Conservation (phyloP, 2,113 vertebrate species). For the Oreocharis arfaki region DNA sequence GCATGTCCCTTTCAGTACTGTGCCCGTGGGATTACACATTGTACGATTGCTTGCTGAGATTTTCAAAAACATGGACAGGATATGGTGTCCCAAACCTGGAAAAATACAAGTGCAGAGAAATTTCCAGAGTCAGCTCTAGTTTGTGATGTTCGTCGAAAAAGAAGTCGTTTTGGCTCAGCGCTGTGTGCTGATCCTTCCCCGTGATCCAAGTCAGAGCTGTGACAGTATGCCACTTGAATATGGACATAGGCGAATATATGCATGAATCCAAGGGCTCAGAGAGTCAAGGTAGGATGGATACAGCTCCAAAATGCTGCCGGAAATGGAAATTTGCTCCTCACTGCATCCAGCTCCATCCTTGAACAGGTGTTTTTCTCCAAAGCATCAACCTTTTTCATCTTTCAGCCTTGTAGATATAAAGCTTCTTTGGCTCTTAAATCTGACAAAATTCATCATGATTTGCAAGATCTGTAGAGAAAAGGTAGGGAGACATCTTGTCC, state of each 20-base stretch:
- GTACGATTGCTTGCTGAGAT: not conserved
- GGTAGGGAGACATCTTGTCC: not conserved
- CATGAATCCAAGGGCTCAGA: not conserved
- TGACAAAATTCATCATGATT: not conserved
- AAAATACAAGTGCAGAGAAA: not conserved
- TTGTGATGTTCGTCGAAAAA: not conserved
- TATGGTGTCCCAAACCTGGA: not conserved
- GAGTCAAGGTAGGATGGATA: accelerated
- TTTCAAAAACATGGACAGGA: not conserved
- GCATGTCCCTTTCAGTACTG: not conserved
- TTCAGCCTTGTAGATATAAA: not conserved
- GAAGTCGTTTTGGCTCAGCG: not conserved
- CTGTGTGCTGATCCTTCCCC: not conserved
- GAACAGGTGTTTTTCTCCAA: not conserved
- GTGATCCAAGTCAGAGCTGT: not conserved
- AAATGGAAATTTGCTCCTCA: not conserved
- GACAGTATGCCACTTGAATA: not conserved
- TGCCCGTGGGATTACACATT: not conserved
- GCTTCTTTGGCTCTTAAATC: not conserved
- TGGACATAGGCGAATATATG: not conserved
- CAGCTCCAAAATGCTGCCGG: not conserved
- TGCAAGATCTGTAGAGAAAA: not conserved
- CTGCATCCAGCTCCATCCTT: not conserved
- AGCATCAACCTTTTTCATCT: not conserved
- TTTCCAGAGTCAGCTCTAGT: not conserved